Conservation (phyloP, 2,113 vertebrate species). For the Phyllostomus hastatus region DNA sequence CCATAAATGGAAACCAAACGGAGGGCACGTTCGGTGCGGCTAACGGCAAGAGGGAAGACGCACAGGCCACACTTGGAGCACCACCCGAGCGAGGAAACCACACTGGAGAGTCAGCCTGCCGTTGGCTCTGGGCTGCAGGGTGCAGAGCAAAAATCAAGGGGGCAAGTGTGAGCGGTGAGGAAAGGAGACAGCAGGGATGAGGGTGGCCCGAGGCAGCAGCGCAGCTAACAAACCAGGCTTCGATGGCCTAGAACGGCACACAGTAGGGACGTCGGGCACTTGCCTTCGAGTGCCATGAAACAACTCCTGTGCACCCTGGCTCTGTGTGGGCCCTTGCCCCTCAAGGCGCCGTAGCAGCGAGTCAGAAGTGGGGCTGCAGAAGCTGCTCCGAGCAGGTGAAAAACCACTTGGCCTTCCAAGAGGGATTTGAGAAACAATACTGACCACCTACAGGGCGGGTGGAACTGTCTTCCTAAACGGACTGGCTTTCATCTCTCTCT, state of each 20-base stretch:
- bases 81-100: not conserved
- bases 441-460: not conserved
- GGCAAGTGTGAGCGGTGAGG: accelerated
- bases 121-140: no score
- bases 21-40: not conserved
- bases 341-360: accelerated
- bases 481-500: not conserved
- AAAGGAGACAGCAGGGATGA: not conserved
- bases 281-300: accelerated
- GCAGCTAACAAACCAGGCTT: accelerated
- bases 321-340: not conserved
- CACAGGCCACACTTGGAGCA: not conserved
- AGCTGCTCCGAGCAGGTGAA: not conserved
- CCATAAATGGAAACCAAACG: not conserved
- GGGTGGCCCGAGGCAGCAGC: accelerated
- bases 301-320: accelerated
- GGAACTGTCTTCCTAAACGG: not conserved
- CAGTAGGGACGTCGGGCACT: accelerated
- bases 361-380: not conserved
- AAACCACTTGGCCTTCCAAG: not conserved
- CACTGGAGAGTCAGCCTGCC: not conserved
- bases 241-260: not conserved
- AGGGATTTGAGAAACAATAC: not conserved
- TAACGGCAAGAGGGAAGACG: not conserved
- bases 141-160: not conserved